phyloP scores from a whole-genome alignment of 2,797 vertebrate genomes.

The Eulemur albifrons region DNA sequence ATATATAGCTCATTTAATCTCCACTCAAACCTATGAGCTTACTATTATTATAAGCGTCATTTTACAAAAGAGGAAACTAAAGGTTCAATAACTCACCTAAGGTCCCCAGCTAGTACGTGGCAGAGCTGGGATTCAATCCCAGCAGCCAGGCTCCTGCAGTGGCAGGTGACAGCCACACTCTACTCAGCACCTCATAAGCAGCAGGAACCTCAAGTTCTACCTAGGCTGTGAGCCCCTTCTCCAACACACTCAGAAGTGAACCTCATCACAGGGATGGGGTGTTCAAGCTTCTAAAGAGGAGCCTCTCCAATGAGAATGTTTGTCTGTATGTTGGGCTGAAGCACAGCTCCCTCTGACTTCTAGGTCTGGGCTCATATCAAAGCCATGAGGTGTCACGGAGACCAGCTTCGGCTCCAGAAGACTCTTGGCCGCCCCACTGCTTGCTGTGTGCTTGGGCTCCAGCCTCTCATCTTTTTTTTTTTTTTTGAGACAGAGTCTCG shows the following conservation, averaged over 20 bases:
- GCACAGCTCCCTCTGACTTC: no score
- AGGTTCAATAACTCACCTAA: background rate
- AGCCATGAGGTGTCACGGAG: rapidly evolving
- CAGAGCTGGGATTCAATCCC: background rate
- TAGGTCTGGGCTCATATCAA: background rate
- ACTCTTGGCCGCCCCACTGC: background rate
- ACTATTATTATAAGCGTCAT: background rate
- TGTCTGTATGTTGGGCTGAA: background rate
- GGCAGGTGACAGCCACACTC: background rate
- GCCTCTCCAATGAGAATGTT: background rate
- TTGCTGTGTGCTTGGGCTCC: no score
- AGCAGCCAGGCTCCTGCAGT: background rate
- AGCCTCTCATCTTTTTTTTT: background rate
- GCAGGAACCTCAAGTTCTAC: background rate
- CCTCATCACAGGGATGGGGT: no score
- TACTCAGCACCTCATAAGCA: background rate
- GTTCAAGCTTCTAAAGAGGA: background rate
- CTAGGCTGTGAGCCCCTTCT: background rate
- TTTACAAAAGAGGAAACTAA: background rate
- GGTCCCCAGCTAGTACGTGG: background rate
- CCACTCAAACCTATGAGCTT: background rate
- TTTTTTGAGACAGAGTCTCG: no score
- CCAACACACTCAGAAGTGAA: background rate
- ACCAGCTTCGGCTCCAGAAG: background rate
- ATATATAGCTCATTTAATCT: background rate